A percentile compares a stretch with the other conserved stretches of the same genome.
phyloP scores from a whole-genome alignment of 2,113 vertebrate species.

The Zonotrichia leucophrys region DNA sequence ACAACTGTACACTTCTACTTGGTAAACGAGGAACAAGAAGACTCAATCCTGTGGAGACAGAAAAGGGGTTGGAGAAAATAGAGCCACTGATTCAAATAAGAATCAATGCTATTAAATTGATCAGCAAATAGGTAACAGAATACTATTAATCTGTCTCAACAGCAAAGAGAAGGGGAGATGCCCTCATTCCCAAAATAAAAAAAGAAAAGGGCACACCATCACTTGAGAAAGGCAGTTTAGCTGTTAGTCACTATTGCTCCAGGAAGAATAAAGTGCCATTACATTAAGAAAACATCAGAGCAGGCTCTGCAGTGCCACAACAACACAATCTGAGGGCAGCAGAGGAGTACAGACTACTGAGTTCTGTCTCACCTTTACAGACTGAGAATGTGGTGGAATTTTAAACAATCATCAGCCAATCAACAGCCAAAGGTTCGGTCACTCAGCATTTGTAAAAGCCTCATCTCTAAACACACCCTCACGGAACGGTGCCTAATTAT shows the following conservation, averaged over 20 bases:
- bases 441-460: not conserved
- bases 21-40: not conserved
- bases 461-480: not conserved
- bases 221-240: not conserved
- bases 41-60: not conserved
- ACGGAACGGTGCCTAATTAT: rapidly evolving
- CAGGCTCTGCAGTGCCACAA: not conserved
- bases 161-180: not conserved
- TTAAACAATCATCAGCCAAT: not conserved
- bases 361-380: not conserved
- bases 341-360: not conserved
- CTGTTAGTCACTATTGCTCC: not conserved
- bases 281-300: not conserved
- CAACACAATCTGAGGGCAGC: not conserved
- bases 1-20: not conserved
- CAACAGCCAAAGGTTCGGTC: not conserved
- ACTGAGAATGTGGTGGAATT: not conserved
- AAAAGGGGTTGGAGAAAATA: not conserved
- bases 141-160: not conserved
- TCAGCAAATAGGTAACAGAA: not conserved
- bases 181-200: not conserved
- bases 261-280: not conserved
- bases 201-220: not conserved
- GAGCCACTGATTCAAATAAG: not conserved
- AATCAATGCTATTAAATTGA: not conserved